phyloP scores from a whole-genome alignment of 2,888 invertebrate species.

The Alsophila aescularia region DNA sequence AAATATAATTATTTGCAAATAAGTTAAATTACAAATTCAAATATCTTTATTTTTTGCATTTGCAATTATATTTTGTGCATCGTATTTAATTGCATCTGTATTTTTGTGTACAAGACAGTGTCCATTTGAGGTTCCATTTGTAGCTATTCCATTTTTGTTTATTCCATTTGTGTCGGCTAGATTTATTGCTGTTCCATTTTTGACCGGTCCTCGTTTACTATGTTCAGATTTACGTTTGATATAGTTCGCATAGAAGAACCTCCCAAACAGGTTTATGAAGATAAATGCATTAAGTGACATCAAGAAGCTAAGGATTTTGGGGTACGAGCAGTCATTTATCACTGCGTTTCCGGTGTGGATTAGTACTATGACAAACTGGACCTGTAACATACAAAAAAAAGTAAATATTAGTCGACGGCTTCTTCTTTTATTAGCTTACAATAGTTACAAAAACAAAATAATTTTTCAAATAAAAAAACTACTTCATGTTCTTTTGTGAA shows the following conservation, averaged over 20 bases:
- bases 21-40: not conserved
- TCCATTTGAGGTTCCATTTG: not conserved
- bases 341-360: slow-evolving; percentile 12
- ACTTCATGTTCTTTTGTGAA: no score
- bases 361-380: slow-evolving; percentile 13
- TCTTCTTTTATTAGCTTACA: no score
- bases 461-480: no score
- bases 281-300: not conserved
- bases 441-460: no score
- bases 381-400: slow-evolving; percentile 10
- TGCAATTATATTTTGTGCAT: not conserved
- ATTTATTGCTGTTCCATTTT: slow-evolving; percentile 1
- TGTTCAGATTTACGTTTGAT: not conserved
- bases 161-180: not conserved
- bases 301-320: not conserved
- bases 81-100: not conserved
- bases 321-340: slow-evolving; percentile 16
- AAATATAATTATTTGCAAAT: not conserved
- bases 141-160: not conserved
- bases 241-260: slow-evolving; percentile 9
- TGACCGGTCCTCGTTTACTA: not conserved
- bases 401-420: no score
- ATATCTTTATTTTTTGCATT: slow-evolving; percentile 10
- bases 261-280: slow-evolving; percentile 19
- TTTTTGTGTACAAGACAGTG: not conserved